phyloP scores from a whole-genome alignment of 2,888 invertebrate genomes.

The Drosophila kambysellisi region DNA sequence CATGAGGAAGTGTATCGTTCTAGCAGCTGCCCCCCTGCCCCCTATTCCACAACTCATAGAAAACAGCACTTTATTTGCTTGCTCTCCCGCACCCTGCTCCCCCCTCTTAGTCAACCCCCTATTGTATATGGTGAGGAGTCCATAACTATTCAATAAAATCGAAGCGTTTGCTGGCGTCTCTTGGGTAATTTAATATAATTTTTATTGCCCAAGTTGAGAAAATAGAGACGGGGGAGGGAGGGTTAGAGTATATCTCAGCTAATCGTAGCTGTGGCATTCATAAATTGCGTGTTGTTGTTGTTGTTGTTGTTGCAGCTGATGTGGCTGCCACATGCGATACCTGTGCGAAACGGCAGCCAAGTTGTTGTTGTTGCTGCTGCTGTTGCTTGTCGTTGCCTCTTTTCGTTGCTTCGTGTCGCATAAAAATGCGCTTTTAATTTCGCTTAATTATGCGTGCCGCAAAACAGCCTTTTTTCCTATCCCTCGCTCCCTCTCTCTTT shows the following conservation, averaged over 20 bases:
- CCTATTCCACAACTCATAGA: not conserved
- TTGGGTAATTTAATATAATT: slow-evolving; percentile 79
- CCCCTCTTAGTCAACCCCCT: not conserved
- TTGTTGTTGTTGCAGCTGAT: slow-evolving; percentile 36
- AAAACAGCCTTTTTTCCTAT: slow-evolving; percentile 8
- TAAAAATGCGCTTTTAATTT: slow-evolving; percentile 79
- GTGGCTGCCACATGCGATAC: slow-evolving; percentile 76
- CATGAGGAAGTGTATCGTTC: slow-evolving; percentile 15
- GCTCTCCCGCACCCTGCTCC: not conserved
- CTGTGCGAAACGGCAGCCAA: slow-evolving; percentile 71
- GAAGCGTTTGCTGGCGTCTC: slow-evolving; percentile 69
- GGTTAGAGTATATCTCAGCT: slow-evolving; percentile 40
- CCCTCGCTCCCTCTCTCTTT: not conserved
- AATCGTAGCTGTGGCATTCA: slow-evolving; percentile 73
- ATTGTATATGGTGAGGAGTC: slow-evolving; percentile 36
- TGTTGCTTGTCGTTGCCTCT: slow-evolving; percentile 32
- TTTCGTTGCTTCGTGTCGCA: slow-evolving; percentile 67
- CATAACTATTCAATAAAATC: slow-evolving; percentile 70
- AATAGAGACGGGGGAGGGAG: not conserved
- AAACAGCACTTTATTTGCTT: slow-evolving; percentile 27
- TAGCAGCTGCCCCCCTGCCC: not conserved
- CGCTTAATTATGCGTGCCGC: slow-evolving; percentile 72
- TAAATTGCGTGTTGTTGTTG: slow-evolving; percentile 62
- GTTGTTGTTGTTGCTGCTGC: slow-evolving; percentile 11
- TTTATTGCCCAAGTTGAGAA: slow-evolving; percentile 71